Evolutionary conservation across 2,888 invertebrate species (phyloP).

Genomic region (Rhingia campestris): DNA sequence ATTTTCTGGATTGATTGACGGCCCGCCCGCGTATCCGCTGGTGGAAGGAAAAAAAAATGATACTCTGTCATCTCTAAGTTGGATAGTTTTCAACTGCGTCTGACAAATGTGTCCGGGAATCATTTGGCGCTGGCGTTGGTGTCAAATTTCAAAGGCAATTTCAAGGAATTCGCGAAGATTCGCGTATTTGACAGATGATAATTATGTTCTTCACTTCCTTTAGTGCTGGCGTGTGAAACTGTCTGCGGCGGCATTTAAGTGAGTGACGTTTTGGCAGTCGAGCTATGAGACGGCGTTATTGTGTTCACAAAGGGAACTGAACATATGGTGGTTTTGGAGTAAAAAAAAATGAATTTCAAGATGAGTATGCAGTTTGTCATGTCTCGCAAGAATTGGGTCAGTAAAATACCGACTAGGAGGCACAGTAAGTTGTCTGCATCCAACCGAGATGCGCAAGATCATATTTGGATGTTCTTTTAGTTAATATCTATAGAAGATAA

Average conservation of each 20-base stretch:
- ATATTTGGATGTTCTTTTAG: too few species aligned
- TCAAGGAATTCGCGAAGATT: conserved; percentile 58
- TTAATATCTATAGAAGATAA: too few species aligned
- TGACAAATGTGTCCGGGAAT: background rate
- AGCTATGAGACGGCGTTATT: conserved; percentile 5
- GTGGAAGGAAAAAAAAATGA: conserved; percentile 10
- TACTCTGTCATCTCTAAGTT: conserved; percentile 58
- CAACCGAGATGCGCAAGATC: too few species aligned
- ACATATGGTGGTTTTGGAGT: conserved; percentile 6
- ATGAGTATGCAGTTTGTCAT: too few species aligned
- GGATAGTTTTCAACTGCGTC: conserved; percentile 16
- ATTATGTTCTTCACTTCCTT: conserved; percentile 46
- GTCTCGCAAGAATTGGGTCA: too few species aligned
- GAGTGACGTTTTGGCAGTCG: conserved; percentile 52
- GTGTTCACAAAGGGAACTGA: background rate
- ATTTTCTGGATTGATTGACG: conserved; percentile 25
- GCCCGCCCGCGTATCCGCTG: conserved; percentile 50
- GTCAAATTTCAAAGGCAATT: conserved; percentile 62
- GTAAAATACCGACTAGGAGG: too few species aligned
- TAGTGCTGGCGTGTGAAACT: conserved; percentile 54
- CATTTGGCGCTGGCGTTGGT: conserved; percentile 66
- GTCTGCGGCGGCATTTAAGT: conserved; percentile 36
- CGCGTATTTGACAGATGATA: conserved; percentile 31
- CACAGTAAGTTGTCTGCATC: too few species aligned
- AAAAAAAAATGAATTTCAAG: too few species aligned